Evolutionary conservation across 2,888 invertebrate species (phyloP).

Genomic region (Anthophora plumipes): DNA sequence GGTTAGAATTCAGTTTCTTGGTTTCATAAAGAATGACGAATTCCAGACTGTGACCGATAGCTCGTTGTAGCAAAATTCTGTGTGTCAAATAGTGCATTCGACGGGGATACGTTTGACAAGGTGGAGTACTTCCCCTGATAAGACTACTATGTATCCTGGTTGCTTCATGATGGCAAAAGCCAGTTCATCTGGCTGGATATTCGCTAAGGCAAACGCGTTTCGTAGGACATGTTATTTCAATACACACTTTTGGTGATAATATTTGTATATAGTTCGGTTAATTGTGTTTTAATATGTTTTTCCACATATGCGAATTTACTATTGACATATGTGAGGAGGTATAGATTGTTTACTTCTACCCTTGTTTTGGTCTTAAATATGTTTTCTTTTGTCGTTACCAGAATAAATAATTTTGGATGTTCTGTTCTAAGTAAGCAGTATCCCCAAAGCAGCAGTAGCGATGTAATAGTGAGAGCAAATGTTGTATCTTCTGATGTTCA

Average conservation of each 20-base stretch:
- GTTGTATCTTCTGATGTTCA: background rate
- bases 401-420: conserved; percentile 6
- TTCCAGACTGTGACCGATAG: background rate
- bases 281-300: conserved; percentile 6
- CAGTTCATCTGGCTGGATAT: background rate
- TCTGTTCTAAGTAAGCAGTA: background rate
- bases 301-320: conserved; percentile 28
- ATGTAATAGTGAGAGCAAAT: background rate
- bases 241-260: conserved; percentile 4
- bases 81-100: background rate
- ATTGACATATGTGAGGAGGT: conserved; percentile 20
- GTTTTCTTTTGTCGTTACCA: background rate
- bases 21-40: background rate
- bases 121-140: conserved; percentile 13
- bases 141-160: conserved; percentile 16
- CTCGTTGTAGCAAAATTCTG: conserved; percentile 1
- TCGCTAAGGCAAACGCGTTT: background rate
- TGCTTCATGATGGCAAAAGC: background rate
- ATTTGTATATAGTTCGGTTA: background rate
- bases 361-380: background rate
- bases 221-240: background rate
- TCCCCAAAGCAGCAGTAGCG: background rate
- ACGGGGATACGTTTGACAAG: conserved; percentile 23
- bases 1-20: background rate
- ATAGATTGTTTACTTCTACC: background rate